Evolutionary conservation across 2,888 invertebrate species (phyloP).

Genomic region (Hirtodrosophila trivittata): DNA sequence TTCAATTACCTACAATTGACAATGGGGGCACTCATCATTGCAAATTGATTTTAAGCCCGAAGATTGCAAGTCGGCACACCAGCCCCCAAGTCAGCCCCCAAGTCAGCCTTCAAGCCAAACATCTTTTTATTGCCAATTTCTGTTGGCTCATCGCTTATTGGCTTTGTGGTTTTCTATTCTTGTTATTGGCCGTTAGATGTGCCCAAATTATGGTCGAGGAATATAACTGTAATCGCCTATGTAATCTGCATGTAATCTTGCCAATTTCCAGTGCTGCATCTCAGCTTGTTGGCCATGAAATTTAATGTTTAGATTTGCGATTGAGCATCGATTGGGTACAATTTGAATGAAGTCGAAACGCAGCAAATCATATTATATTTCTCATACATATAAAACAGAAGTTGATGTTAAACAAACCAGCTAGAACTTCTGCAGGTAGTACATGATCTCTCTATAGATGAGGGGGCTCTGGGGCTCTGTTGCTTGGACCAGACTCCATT

Average conservation of each 20-base stretch:
- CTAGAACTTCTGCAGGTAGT: no score
- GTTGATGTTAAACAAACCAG: no score
- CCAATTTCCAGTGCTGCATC: slow-evolving; percentile 20
- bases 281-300: slow-evolving; percentile 40
- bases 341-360: no score
- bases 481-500: no score
- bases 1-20: slow-evolving; percentile 44
- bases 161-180: slow-evolving; percentile 31
- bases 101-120: slow-evolving; percentile 11
- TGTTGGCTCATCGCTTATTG: slow-evolving; percentile 26
- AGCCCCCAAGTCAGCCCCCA: neutral
- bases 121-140: slow-evolving; percentile 6
- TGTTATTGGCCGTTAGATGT: slow-evolving; percentile 41
- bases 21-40: slow-evolving; percentile 15
- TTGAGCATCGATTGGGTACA: no score
- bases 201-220: slow-evolving; percentile 29
- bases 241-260: slow-evolving; percentile 20
- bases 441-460: no score
- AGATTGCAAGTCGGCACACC: slow-evolving; percentile 4
- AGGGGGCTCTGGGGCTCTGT: no score
- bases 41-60: slow-evolving; percentile 25
- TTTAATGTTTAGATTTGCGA: slow-evolving; percentile 10
- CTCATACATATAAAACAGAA: no score
- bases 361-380: no score
- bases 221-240: slow-evolving; percentile 36